Evolutionary conservation across 2,888 invertebrate species (phyloP), one percentile per base, ranked within the genome.

Genomic region (Tridacna gigas): DNA sequence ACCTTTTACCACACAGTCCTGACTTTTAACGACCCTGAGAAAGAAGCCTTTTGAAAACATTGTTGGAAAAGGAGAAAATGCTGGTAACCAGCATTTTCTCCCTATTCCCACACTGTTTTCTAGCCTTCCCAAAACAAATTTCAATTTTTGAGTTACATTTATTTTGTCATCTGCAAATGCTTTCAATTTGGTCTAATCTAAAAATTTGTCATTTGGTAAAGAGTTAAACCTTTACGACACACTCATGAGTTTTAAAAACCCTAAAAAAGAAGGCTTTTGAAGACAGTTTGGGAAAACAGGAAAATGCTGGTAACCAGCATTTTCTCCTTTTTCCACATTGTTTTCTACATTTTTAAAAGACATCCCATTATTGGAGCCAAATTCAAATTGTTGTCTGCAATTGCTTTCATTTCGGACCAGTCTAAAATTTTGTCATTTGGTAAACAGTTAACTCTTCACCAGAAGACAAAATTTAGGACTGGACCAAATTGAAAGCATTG

Each of bases 351-450:
- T n/a, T 13, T 3, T 9, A 63, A 63, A 7, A 63, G 3, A 63
- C 13, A 22, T 63, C 22, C 4, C 13, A n/a, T 22, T 7, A 63
- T 22, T n/a, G 4, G 13, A n/a, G 13, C 25, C 63, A 63, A 2
- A 22, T 63, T 18, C 4, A n/a, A 61, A 63, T 18, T 22, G 0
- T 63, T 22, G 9, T 9, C 22, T 20, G 22, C 63, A 63, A n/a
- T 13, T n/a, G 20, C 63, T 63, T 63, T 63, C 22, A 3, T 9
- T 63, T 63, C 25, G 22, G 20, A 63, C 63, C n/a, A 63, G 63
- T 63, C 63, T n/a, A 63, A 63, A 63, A n/a, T 63, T 20, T 63
- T 63, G 63, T 22, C 22, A n/a, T 63, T 22, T 63, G 20, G 63
- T 63, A 22, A 4, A n/a, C n/a, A 22, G 22, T n/a, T 2, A 11